A percentile compares a stretch with the other conserved stretches of the same genome.
These are phyloP conservation scores for Takifugu bimaculatus DNA, from an alignment of 2,113 vertebrate species.

Conservation along the genomic window DNA sequence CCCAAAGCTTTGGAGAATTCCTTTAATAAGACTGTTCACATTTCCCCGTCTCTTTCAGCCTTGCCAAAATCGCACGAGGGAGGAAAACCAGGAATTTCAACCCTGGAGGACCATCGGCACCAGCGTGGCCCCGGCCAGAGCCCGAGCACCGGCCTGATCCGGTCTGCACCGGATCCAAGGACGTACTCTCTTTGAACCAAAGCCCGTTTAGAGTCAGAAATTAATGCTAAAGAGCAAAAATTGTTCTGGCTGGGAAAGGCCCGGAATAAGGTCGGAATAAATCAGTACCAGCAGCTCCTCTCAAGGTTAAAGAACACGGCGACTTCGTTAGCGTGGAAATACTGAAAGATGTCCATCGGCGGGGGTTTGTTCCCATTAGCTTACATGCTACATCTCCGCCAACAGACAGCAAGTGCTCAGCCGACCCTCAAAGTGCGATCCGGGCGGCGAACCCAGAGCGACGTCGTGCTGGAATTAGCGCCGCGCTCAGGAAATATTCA, in stretches of 20 bases:
- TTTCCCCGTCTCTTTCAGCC: conserved; percentile 40
- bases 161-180: background rate
- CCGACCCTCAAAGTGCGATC: too few species aligned
- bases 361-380: too few species aligned
- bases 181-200: conserved; percentile 21
- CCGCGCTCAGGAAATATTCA: too few species aligned
- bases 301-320: too few species aligned
- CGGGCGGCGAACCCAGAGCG: too few species aligned
- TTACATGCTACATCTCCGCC: too few species aligned
- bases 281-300: conserved; percentile 9
- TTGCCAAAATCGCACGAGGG: conserved; percentile 63
- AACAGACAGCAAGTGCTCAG: too few species aligned
- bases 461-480: too few species aligned
- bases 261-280: conserved; percentile 21
- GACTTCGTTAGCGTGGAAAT: too few species aligned
- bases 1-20: conserved; percentile 72
- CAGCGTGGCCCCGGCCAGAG: too few species aligned
- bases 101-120: conserved; percentile 53
- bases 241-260: conserved; percentile 21
- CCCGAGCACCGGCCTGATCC: too few species aligned
- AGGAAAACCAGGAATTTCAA: conserved; percentile 65
- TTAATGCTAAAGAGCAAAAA: conserved; percentile 25
- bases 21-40: conserved; percentile 68
- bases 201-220: conserved; percentile 11
- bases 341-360: too few species aligned